Evolutionary conservation across 1,140 invertebrate species (phyloP), one percentile per base, ranked within the genome.

Genomic region (Drosophila kanapiae): DNA sequence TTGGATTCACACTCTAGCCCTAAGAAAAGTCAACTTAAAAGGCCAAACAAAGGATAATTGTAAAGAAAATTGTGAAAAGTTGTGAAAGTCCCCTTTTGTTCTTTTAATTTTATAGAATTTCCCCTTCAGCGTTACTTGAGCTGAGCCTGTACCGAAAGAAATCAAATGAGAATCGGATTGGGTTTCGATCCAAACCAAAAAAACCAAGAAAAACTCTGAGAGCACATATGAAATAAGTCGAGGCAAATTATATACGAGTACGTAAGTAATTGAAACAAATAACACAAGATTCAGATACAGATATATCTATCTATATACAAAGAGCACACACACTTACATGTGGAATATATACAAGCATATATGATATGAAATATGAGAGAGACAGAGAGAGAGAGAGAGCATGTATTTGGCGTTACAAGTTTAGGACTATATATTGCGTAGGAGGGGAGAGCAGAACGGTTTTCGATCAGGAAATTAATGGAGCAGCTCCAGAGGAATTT

Each of bases 171-270:
- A 48, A 40, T 37, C 35, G 64, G 35, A 49, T 40, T 47, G 27
- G 45, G 58, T 65, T 45, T 57, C 40, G 35, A 56, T 9, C 18
- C 9, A 49, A 43, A 38, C 38, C 23, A 23, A 23, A 40, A 38
- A 54, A 61, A 59, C 45, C 48, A 69, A 76, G 40, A 79, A 59
- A 54, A 48, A 78, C 40, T 74, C 53, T 70, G 60, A 82, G 79
- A 79, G 69, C 68, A 80, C 77, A 75, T 80, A 67, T 58, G 69
- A 80, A 79, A 67, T 61, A 79, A 74, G 75, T 78, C 43, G 37
- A 67, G 58, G 76, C 75, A 80, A 70, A 54, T 63, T 64, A 78
- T 59, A 71, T 37, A 78, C 18, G 62, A 64, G 51, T 42, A 63
- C 53, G 49, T 23, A 48, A 40, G 49, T 23, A 48, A 48, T 53